These are phyloP conservation scores for Conistra vaccinii DNA, from an alignment of 2,888 invertebrate species.

Conservation along the genomic window DNA sequence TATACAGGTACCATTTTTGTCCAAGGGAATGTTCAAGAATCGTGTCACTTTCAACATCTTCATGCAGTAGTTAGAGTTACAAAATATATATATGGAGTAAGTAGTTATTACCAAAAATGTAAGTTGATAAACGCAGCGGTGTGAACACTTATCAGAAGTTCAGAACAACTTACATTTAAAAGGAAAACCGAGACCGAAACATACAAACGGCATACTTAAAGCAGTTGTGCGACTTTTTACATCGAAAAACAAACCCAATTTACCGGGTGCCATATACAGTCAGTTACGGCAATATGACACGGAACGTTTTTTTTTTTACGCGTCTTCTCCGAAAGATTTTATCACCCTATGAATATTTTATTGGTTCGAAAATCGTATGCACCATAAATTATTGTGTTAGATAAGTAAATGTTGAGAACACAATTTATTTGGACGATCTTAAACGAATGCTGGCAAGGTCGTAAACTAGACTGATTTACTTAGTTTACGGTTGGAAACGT, in stretches of 20 bases:
- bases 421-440: conserved; percentile 59
- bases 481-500: conserved; percentile 12
- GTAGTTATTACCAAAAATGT: conserved; percentile 14
- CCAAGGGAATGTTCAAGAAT: not conserved
- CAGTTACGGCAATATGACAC: conserved; percentile 70
- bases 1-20: not conserved
- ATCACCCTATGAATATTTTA: conserved; percentile 81
- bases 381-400: conserved; percentile 72
- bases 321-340: conserved; percentile 77
- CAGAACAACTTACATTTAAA: conserved; percentile 43
- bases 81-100: no score
- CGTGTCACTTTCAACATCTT: conserved; percentile 10
- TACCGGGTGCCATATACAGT: conserved; percentile 68
- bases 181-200: conserved; percentile 17
- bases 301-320: conserved; percentile 67
- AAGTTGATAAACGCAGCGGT: conserved; percentile 8
- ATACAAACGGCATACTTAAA: conserved; percentile 10
- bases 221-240: conserved; percentile 32
- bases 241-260: conserved; percentile 61
- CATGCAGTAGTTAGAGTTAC: not conserved
- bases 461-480: conserved; percentile 45
- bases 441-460: conserved; percentile 39
- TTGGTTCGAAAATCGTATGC: conserved; percentile 71
- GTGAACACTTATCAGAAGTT: conserved; percentile 36
- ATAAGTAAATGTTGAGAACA: conserved; percentile 60